phyloP scores from a whole-genome alignment of 35 echinoderm and acorn worm genomes.

The Apostichopus parvimensis region DNA sequence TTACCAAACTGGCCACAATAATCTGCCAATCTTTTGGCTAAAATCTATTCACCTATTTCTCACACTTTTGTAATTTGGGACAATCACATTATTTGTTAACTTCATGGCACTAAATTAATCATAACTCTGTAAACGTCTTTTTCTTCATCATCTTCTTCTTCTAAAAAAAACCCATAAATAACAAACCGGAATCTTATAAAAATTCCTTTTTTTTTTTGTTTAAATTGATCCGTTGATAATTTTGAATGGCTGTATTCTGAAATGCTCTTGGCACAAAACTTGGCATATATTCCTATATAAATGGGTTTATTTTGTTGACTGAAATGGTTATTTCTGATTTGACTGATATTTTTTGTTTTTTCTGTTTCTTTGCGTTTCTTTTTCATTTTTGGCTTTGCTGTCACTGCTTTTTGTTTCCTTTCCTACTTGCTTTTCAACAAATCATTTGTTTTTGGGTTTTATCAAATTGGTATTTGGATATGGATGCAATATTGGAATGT shows the following conservation, averaged over 20 bases:
- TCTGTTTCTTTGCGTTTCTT: not conserved
- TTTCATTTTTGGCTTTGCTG: not conserved
- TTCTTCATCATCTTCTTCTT: not conserved
- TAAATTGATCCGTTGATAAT: not conserved
- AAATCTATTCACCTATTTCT: not conserved
- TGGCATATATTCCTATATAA: not conserved
- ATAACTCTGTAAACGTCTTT: not conserved
- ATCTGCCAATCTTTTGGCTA: not conserved
- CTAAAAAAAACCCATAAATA: not conserved
- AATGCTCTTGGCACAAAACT: not conserved
- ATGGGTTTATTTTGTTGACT: not conserved
- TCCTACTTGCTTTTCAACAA: not conserved
- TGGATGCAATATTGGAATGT: not conserved
- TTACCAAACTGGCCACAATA: not conserved
- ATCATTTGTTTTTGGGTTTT: not conserved
- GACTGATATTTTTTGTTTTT: not conserved
- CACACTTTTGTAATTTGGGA: not conserved
- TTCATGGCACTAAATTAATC: not conserved
- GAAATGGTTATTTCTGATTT: no score
- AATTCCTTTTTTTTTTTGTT: no score
- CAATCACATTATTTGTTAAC: not conserved
- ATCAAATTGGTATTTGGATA: conserved; percentile 1
- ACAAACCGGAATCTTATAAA: not conserved
- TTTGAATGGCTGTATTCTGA: not conserved
- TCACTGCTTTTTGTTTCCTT: not conserved